Evolutionary conservation across 2,113 vertebrate species (phyloP).

Genomic region (Poicephalus meyeri): DNA sequence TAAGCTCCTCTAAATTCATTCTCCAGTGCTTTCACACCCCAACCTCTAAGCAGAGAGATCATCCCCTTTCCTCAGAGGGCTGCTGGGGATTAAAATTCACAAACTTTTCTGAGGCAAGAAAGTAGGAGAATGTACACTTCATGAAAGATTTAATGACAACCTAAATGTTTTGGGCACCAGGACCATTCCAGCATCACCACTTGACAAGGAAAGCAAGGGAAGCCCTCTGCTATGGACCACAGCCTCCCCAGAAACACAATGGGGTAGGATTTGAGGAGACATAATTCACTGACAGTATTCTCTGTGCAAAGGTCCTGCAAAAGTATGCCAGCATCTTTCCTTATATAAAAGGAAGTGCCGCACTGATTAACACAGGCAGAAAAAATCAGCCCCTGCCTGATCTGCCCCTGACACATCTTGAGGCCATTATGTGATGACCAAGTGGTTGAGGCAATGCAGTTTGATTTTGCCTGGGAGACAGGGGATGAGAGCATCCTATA

Average conservation of each 20-base stretch:
- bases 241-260: not conserved
- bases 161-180: not conserved
- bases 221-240: not conserved
- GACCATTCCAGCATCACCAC: not conserved
- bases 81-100: not conserved
- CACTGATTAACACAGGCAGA: not conserved
- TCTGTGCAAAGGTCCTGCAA: not conserved
- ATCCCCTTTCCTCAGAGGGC: not conserved
- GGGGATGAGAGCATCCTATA: not conserved
- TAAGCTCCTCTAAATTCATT: not conserved
- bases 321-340: not conserved
- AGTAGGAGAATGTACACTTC: not conserved
- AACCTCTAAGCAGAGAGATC: not conserved
- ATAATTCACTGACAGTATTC: not conserved
- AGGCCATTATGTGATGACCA: not conserved
- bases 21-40: not conserved
- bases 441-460: not conserved
- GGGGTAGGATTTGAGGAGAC: not conserved
- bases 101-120: not conserved
- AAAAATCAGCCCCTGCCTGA: not conserved
- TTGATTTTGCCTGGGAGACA: not conserved
- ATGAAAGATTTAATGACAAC: not conserved
- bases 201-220: not conserved
- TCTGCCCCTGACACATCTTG: not conserved
- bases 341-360: rapidly evolving